Percentiles rank a stretch among this genome's conserved stretches.
These are phyloP conservation scores for Periophthalmus modestus DNA, from an alignment of 2,113 vertebrate genomes.

Conservation along the genomic window DNA sequence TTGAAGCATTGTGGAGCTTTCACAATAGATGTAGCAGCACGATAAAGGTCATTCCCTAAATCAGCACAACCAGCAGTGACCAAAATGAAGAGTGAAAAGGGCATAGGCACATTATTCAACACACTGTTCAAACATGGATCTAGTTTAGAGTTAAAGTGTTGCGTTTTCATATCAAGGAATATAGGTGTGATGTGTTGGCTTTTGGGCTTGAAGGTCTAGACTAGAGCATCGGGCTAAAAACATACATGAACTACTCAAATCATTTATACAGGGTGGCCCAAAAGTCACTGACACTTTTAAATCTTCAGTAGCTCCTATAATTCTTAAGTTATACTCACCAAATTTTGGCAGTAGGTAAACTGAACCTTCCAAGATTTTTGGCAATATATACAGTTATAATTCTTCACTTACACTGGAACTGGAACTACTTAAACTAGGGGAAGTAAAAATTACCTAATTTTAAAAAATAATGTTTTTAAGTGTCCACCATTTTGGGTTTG, in stretches of 20 bases:
- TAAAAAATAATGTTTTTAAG: too few species aligned
- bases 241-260: background rate
- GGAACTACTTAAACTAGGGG: too few species aligned
- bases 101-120: slow-evolving; percentile 29
- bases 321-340: too few species aligned
- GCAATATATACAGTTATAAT: too few species aligned
- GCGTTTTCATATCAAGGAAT: slow-evolving; percentile 30
- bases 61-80: slow-evolving; percentile 23
- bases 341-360: too few species aligned
- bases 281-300: too few species aligned
- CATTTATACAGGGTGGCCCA: too few species aligned
- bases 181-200: slow-evolving; percentile 40
- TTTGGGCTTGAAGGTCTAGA: background rate
- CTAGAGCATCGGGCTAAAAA: background rate
- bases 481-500: too few species aligned
- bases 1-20: background rate
- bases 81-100: slow-evolving; percentile 39
- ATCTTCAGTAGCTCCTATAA: too few species aligned
- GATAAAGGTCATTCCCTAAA: slow-evolving; percentile 37
- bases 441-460: too few species aligned
- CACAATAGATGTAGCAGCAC: slow-evolving; percentile 18
- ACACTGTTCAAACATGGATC: slow-evolving; percentile 18
- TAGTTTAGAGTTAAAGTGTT: slow-evolving; percentile 18
- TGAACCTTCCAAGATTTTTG: too few species aligned
- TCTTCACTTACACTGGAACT: too few species aligned